phyloP scores from a whole-genome alignment of 2,888 invertebrate genomes.

The Zaprionus obscuricornis region DNA sequence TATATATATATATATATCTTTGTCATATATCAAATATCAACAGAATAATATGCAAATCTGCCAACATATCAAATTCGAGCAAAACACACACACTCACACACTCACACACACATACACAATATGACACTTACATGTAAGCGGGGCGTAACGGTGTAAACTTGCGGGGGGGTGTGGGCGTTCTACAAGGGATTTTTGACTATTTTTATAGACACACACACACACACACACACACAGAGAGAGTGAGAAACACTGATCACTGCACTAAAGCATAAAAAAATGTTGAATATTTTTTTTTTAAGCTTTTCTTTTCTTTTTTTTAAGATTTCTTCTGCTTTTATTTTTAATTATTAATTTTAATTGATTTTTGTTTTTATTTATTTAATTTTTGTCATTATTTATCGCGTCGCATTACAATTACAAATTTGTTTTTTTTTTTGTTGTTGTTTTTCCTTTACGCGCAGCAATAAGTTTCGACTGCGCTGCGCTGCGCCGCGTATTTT shows the following conservation, averaged over 20 bases:
- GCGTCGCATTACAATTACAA: background rate
- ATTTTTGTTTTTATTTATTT: too few species aligned
- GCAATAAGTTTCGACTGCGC: constrained; percentile 38
- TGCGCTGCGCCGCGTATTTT: too few species aligned
- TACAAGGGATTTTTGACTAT: constrained; percentile 36
- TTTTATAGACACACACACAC: too few species aligned
- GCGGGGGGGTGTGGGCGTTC: background rate
- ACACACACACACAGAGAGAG: too few species aligned
- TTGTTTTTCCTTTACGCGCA: constrained; percentile 38
- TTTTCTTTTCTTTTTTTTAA: too few species aligned
- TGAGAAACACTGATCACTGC: constrained; percentile 57
- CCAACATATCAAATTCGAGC: constrained; percentile 52
- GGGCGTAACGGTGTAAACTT: too few species aligned
- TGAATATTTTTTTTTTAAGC: constrained; percentile 18
- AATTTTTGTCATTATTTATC: too few species aligned
- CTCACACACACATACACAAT: background rate
- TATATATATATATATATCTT: too few species aligned
- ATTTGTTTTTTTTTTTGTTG: background rate
- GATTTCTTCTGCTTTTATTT: too few species aligned
- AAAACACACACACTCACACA: constrained; percentile 30
- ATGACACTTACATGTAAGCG: constrained; percentile 5
- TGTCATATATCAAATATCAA: constrained; percentile 57
- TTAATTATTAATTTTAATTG: too few species aligned
- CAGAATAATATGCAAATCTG: constrained; percentile 57
- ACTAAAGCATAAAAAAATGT: constrained; percentile 39